These are phyloP conservation scores for Laothoe populi DNA, from an alignment of 2,888 invertebrate genomes.

Conservation along the genomic window DNA sequence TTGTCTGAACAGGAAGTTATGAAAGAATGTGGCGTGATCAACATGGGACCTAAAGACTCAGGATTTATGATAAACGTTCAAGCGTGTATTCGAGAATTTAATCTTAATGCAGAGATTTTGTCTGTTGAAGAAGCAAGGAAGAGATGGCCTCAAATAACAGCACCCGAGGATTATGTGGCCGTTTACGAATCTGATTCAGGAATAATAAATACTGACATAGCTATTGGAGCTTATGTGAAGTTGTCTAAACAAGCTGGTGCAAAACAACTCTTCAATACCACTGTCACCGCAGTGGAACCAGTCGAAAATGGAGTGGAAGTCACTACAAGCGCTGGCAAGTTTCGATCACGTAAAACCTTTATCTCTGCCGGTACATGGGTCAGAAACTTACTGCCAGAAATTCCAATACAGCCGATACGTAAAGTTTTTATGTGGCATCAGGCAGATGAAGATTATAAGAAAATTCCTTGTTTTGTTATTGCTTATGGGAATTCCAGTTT, in stretches of 20 bases:
- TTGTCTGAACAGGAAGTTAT: background rate
- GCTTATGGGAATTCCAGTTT: background rate
- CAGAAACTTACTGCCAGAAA: constrained; percentile 21
- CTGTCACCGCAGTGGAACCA: constrained; percentile 19
- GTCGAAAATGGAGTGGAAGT: constrained; percentile 25
- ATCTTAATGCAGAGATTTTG: constrained; percentile 24
- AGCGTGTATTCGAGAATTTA: constrained; percentile 7
- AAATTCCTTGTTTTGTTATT: constrained; percentile 19
- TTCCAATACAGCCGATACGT: constrained; percentile 25
- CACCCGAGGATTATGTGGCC: constrained; percentile 16
- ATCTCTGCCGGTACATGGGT: constrained; percentile 29
- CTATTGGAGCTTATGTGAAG: constrained; percentile 17
- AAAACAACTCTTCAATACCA: constrained; percentile 24
- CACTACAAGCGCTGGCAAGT: constrained; percentile 21
- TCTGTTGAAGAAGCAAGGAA: constrained; percentile 20
- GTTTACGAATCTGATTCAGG: constrained; percentile 27
- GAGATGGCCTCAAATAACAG: constrained; percentile 16
- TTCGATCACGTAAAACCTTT: constrained; percentile 17
- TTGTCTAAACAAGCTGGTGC: constrained; percentile 26
- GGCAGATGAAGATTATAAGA: constrained; percentile 6
- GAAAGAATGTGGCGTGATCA: constrained; percentile 25
- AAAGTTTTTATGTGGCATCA: constrained; percentile 26
- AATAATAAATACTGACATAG: constrained; percentile 23
- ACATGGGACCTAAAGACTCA: constrained; percentile 19
- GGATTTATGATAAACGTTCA: constrained; percentile 25